Evolutionary conservation across 2,888 invertebrate species (phyloP), one percentile per base, ranked within the genome.

Genomic region (Coremacera marginata): DNA sequence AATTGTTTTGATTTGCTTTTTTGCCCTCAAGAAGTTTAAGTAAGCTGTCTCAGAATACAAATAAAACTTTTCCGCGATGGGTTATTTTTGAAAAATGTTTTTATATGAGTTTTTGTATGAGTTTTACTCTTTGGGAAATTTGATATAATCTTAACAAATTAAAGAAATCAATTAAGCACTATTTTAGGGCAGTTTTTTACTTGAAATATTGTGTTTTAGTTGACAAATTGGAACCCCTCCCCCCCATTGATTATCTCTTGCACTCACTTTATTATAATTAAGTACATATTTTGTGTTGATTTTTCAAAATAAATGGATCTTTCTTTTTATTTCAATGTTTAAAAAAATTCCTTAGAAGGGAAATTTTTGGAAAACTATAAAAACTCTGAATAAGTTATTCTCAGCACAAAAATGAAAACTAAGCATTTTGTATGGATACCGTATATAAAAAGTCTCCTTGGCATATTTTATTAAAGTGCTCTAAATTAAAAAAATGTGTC

Each of bases 91-190:
- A 52, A 70, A 70, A 52, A 16, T 22, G 5, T 14, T 67, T 7
- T 55, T 34, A 55, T 55, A 9, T 16, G 1, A 31, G 52, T n/a
- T 5, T 70, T 16, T 16, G 31, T 8, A 49, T 31, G 19, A 52
- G 22, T 57, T 70, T 70, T 55, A 55, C 55, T 52, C 3, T 70
- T 27, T 11, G 27, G 55, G 25, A 70, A 51, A 51, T 27, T 70
- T 68, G 22, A 1, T 16, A 16, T n/a, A 14, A 16, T 8, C 1
- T n/a, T n/a, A n/a, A n/a, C n/a, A n/a, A n/a, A n/a, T n/a, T n/a
- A n/a, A n/a, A n/a, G n/a, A n/a, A n/a, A n/a, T n/a, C n/a, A n/a
- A n/a, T n/a, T n/a, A n/a, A n/a, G n/a, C n/a, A n/a, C n/a, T n/a
- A n/a, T n/a, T n/a, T n/a, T n/a, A n/a, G n/a, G n/a, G n/a, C n/a